These are phyloP conservation scores for Sphenodon punctatus DNA, from an alignment of 2,797 vertebrate genomes.

Conservation along the genomic window DNA sequence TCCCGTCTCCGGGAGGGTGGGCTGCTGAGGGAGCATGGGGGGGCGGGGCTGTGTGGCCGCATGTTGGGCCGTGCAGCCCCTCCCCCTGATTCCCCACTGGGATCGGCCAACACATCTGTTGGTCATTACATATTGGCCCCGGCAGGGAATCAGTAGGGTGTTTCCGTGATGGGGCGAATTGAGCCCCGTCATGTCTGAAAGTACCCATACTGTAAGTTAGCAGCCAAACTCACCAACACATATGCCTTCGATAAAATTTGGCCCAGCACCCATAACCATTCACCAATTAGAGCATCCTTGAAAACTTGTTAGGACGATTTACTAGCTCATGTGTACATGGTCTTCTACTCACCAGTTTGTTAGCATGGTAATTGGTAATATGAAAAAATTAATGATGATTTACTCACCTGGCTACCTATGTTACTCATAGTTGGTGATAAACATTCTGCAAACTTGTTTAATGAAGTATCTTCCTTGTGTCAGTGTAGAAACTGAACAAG, in stretches of 20 bases:
- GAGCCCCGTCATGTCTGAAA: too few relatives aligned
- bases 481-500: not conserved
- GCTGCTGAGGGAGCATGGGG: too few relatives aligned
- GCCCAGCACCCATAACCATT: not conserved
- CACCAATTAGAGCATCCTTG: conserved; percentile 4
- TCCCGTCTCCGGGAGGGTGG: too few relatives aligned
- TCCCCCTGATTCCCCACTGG: too few relatives aligned
- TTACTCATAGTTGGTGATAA: not conserved
- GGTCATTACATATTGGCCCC: too few relatives aligned
- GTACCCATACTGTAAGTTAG: too few relatives aligned
- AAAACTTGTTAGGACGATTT: conserved; percentile 26
- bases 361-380: not conserved
- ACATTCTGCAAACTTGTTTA: not conserved
- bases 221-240: too few relatives aligned
- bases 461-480: not conserved
- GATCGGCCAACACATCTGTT: too few relatives aligned
- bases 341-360: not conserved
- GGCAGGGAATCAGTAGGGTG: too few relatives aligned
- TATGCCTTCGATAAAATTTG: not conserved
- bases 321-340: not conserved
- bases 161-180: too few relatives aligned
- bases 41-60: too few relatives aligned
- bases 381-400: conserved; percentile 32
- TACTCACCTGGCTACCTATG: conserved; percentile 16
- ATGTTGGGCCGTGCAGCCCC: too few relatives aligned